Percentiles rank a stretch among this genome's conserved stretches.
Conservation (phyloP, 2,797 vertebrate genomes). For the Sebastes cheni region DNA sequence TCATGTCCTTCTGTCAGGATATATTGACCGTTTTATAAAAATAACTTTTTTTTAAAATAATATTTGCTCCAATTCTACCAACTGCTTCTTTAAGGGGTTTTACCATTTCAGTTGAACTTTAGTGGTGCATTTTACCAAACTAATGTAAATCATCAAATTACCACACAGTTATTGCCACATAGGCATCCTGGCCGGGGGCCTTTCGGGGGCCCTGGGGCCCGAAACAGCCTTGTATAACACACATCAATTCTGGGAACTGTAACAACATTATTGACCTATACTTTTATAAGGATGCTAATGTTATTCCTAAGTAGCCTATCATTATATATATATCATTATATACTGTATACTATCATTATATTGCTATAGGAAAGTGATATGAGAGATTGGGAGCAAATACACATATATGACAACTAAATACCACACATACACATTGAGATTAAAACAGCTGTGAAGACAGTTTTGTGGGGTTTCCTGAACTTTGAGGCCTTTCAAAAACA, state of each 20-base stretch:
- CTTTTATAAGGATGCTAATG: not conserved
- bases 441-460: not conserved
- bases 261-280: not conserved
- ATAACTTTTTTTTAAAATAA: too few species aligned
- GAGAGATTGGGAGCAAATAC: not conserved
- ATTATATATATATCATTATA: not conserved
- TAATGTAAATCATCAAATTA: not conserved
- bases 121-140: too few species aligned
- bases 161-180: not conserved
- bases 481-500: conserved; percentile 49
- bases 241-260: not conserved
- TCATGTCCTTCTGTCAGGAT: too few species aligned
- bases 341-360: not conserved
- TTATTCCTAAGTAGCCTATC: too few species aligned
- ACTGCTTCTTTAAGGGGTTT: too few species aligned
- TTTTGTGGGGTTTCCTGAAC: conserved; percentile 24
- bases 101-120: too few species aligned
- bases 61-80: too few species aligned
- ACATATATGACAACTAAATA: not conserved
- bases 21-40: too few species aligned
- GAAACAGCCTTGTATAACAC: not conserved
- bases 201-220: not conserved
- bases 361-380: not conserved
- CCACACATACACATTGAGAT: not conserved
- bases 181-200: too few species aligned